phyloP scores from a whole-genome alignment of 2,797 vertebrate genomes.

The Oryzias dopingdopingensis region DNA sequence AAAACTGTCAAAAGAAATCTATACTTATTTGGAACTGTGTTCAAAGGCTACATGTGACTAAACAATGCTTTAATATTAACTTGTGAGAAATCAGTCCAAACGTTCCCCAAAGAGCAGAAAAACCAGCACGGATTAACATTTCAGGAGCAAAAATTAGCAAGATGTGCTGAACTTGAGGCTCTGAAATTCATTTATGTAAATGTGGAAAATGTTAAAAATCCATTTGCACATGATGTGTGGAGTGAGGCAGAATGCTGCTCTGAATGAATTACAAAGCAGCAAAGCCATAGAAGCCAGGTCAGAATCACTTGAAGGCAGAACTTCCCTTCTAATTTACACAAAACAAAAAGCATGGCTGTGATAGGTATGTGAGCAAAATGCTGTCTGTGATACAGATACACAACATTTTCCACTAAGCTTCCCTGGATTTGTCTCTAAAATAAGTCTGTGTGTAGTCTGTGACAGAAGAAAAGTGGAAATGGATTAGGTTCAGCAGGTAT shows the following conservation, averaged over 20 bases:
- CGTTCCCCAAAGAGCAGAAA: slow-evolving; percentile 45
- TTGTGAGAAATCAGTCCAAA: slow-evolving; percentile 60
- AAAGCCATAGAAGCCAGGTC: slow-evolving; percentile 47
- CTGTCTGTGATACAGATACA: slow-evolving; percentile 31
- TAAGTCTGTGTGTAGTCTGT: not conserved
- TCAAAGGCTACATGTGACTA: slow-evolving; percentile 28
- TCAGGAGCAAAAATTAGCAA: slow-evolving; percentile 57
- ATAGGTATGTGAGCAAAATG: slow-evolving; percentile 38
- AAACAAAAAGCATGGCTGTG: slow-evolving; percentile 33
- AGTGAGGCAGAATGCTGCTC: slow-evolving; percentile 59
- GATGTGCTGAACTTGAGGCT: slow-evolving; percentile 64
- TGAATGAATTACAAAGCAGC: slow-evolving; percentile 63
- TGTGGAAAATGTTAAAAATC: slow-evolving; percentile 75
- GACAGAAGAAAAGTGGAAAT: not conserved
- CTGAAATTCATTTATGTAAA: slow-evolving; percentile 74
- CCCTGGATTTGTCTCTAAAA: slow-evolving; percentile 16
- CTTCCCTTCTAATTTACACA: slow-evolving; percentile 45
- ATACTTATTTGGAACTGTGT: slow-evolving; percentile 39
- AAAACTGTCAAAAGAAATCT: slow-evolving; percentile 35
- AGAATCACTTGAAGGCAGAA: slow-evolving; percentile 45
- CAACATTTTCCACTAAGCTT: slow-evolving; percentile 16
- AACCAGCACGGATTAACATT: slow-evolving; percentile 65
- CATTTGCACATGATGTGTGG: slow-evolving; percentile 69
- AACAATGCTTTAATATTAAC: slow-evolving; percentile 56
- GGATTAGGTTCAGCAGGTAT: not conserved